phyloP scores from a whole-genome alignment of 2,888 invertebrate species.

The Campoletis raptor region DNA sequence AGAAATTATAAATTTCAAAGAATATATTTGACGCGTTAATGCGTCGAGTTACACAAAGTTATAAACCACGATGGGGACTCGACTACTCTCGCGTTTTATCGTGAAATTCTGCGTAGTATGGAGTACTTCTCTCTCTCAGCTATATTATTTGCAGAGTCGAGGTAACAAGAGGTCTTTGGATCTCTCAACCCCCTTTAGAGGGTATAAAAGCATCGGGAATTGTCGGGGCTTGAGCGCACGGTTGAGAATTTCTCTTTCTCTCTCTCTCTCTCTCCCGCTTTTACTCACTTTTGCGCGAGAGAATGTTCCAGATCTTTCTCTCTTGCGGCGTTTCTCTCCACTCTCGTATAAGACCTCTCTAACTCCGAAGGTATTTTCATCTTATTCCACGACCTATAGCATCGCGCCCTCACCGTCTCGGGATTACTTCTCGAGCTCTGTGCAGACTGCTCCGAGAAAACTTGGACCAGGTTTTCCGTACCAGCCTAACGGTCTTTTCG shows the following conservation, averaged over 20 bases:
- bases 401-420: constrained; percentile 70
- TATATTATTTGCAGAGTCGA: constrained; percentile 81
- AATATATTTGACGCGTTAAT: constrained; percentile 72
- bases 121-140: constrained; percentile 58
- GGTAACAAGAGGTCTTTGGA: constrained; percentile 66
- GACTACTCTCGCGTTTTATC: constrained; percentile 69
- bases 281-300: constrained; percentile 45
- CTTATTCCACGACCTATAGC: constrained; percentile 81
- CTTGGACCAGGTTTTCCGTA: constrained; percentile 75
- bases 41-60: constrained; percentile 75
- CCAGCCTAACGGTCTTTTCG: constrained; percentile 68
- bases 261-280: constrained; percentile 16
- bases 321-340: constrained; percentile 57
- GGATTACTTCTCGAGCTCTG: constrained; percentile 82
- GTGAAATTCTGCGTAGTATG: constrained; percentile 82
- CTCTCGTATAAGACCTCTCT: constrained; percentile 81
- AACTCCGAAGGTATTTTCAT: constrained; percentile 85
- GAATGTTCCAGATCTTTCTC: constrained; percentile 35
- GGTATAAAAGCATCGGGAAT: constrained; percentile 64
- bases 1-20: constrained; percentile 56
- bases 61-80: constrained; percentile 72
- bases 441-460: constrained; percentile 77
- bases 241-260: constrained; percentile 26
- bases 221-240: constrained; percentile 45
- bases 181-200: constrained; percentile 55